Evolutionary conservation across 2,888 invertebrate species (phyloP), one percentile per base, ranked within the genome.

Genomic region (Aporophyla lueneburgensis): DNA sequence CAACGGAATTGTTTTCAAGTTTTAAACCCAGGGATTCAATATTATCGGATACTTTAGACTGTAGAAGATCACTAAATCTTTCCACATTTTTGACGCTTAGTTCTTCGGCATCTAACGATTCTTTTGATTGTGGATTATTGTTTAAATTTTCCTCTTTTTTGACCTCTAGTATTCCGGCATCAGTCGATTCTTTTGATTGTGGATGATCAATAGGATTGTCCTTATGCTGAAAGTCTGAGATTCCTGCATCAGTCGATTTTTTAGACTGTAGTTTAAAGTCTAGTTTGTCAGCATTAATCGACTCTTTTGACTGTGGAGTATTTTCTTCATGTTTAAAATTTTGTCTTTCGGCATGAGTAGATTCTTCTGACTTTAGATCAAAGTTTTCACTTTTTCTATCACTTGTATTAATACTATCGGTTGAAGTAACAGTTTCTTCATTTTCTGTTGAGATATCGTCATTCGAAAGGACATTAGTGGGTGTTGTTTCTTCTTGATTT

Each of bases 141-240:
- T 0, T 33, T 19, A 14, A 0, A 61, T 46, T 61, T 46, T 24
- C 0, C 0, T 46, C 84, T 68, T 92, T 86, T 65, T 74, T 69
- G 14, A 91, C 71, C 33, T 83, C 74, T 16, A 65, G 68, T 27
- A 40, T 53, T 70, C 53, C 56, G 7, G 7, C 12, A 21, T 54
- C 12, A 56, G 10, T 24, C 0, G 53, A 43, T 14, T 76, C 33
- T 67, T 59, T 40, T 49, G 65, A 61, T 5, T 66, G 24, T n/a
- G 16, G 3, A 14, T 40, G n/a, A 24, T 40, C 4, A 6, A 12
- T 67, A 2, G 43, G 14, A 43, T 43, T 53, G 14, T 53, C 24
- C 2, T 21, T 85, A 68, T 92, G 87, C 62, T 76, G 74, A 12
- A 91, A 74, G 40, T 79, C 78, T n/a, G 70, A 54, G 21, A 40